Base-by-base conservation (phyloP, 1,140 invertebrate genomes). In the Anagrus nilaparvatae region DNA sequence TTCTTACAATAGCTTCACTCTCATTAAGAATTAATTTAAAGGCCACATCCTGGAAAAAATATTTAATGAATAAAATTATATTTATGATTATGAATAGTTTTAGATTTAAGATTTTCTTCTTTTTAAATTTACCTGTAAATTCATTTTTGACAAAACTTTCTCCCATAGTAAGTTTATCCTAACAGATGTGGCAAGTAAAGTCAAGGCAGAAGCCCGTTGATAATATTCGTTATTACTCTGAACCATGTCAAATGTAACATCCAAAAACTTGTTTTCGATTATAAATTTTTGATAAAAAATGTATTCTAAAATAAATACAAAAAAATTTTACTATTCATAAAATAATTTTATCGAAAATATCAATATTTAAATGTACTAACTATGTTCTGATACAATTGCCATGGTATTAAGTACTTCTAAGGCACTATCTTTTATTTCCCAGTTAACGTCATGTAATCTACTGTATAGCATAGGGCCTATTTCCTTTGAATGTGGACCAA, bases 381-480 rank as follows among this genome's bases (percentile, higher is more conserved):
- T 84, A 13, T 73, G 61, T 62, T 76, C 74, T 1, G 81, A 78
- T 36, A 85, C 76, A 20, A 67, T 63, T 2, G 78, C 75, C 47
- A 84, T 77, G 1, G 79, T 77, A 18, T 72, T 74, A 12, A 85
- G 55, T 20, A 84, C 60, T 62, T 87, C 83, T 4, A 86, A 55
- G 0, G 79, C 78, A 4, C 76, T 80, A 48, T 86, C 82, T 30
- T 80, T 68, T 7, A 87, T 74, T 58, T 85, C 82, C 83, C 83
- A 86, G 25, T 76, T 69, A 8, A 69, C 55, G 54, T 85, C 81
- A 31, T 81, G 76, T 52, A 84, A 65, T 52, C 81, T 79, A 56
- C 73, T 74, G 5, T 74, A 75, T 0, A 87, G 68, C 0, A 80
- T 74, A 28, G 72, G 63, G 0, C 79, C 81, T 1, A 86, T 60